Evolutionary conservation across 2,113 vertebrate genomes (phyloP).

Genomic region (Rhabdomys dilectus): DNA sequence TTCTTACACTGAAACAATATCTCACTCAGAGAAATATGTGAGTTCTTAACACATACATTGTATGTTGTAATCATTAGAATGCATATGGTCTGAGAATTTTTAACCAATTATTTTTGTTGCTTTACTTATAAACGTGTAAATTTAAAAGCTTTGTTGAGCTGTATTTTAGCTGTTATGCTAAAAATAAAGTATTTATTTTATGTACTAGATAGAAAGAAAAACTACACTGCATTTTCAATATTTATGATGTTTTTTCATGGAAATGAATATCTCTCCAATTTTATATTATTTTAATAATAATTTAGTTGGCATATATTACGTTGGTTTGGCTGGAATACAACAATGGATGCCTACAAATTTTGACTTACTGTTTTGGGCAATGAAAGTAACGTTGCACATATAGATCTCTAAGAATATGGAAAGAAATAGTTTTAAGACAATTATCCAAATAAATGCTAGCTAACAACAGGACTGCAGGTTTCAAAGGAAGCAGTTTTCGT

Average conservation of each 20-base stretch:
- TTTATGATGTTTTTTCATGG: slow-evolving; percentile 78
- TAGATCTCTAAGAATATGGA: background rate
- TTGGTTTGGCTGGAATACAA: slow-evolving; percentile 21
- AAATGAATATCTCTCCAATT: slow-evolving; percentile 69
- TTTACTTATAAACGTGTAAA: slow-evolving; percentile 74
- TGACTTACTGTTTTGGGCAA: slow-evolving; percentile 20
- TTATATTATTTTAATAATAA: slow-evolving; percentile 57
- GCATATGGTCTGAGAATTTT: slow-evolving; percentile 32
- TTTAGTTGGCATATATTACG: slow-evolving; percentile 46
- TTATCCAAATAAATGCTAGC: background rate
- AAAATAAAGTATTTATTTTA: slow-evolving; percentile 75
- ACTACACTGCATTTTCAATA: slow-evolving; percentile 80
- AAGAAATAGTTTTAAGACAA: background rate
- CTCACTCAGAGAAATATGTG: slow-evolving; percentile 50
- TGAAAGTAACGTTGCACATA: background rate
- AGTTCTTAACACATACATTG: slow-evolving; percentile 51
- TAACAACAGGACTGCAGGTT: background rate
- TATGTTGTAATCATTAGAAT: slow-evolving; percentile 69
- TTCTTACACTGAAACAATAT: slow-evolving; percentile 35
- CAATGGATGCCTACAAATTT: slow-evolving; percentile 28
- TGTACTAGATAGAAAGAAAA: slow-evolving; percentile 75
- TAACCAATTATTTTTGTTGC: slow-evolving; percentile 65
- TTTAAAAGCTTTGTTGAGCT: slow-evolving; percentile 73
- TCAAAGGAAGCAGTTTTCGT: background rate
- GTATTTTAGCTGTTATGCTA: slow-evolving; percentile 76